A percentile compares a stretch with the other conserved stretches of the same genome.
Evolutionary conservation across 2,888 invertebrate genomes (phyloP).

Genomic region (Drosophila anomalata): DNA sequence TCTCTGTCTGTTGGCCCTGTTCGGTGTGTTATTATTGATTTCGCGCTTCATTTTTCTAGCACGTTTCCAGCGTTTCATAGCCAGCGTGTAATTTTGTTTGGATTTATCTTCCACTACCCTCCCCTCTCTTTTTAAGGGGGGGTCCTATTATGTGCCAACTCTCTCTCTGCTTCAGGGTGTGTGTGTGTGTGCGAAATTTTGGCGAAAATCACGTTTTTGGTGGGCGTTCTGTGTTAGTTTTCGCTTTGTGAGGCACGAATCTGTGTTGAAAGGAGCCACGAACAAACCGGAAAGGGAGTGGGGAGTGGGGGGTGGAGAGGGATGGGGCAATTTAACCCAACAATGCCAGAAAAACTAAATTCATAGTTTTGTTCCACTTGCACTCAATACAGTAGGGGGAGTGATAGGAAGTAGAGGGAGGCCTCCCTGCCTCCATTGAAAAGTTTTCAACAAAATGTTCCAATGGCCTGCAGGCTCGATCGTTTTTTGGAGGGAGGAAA

Average conservation of each 20-base stretch:
- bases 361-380: constrained; percentile 73
- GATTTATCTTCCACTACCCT: constrained; percentile 53
- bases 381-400: constrained; percentile 10
- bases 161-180: constrained; percentile 13
- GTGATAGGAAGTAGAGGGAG: constrained; percentile 15
- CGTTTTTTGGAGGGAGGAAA: constrained; percentile 19
- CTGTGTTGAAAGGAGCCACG: constrained; percentile 20
- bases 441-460: constrained; percentile 50
- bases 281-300: constrained; percentile 9
- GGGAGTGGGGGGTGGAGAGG: not conserved
- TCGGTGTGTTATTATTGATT: constrained; percentile 71
- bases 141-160: constrained; percentile 2
- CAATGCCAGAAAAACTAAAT: constrained; percentile 51
- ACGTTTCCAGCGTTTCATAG: constrained; percentile 65
- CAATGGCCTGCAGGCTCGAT: constrained; percentile 44
- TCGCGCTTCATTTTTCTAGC: constrained; percentile 79
- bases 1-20: constrained; percentile 10
- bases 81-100: constrained; percentile 77
- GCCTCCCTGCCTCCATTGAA: constrained; percentile 41
- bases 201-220: constrained; percentile 75
- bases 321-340: constrained; percentile 43
- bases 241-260: constrained; percentile 56
- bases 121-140: not conserved
- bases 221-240: constrained; percentile 71
- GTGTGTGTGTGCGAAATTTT: constrained; percentile 47